Base-by-base conservation (phyloP, 2,797 vertebrate species). In the Poecilia gillii region DNA sequence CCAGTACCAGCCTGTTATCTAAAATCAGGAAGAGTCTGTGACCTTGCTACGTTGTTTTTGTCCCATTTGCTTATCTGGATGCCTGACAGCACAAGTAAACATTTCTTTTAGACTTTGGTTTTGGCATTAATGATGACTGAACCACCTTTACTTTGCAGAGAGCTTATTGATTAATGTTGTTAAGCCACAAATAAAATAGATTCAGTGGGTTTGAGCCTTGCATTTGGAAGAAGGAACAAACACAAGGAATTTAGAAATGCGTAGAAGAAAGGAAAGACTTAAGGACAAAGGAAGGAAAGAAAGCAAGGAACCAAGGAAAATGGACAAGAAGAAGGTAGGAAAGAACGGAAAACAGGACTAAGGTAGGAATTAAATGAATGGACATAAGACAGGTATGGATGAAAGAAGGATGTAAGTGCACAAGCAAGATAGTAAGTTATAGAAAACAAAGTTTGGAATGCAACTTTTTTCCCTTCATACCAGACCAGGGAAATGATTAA, bases 21-120 rank as follows among this genome's bases (percentile, higher is more conserved):
- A 36, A 18, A 66, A 66, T 23, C 62, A 66, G 18, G 33, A 66
- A 33, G 20, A 20, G 33, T 64, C 62, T 64, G 31, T 36, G 62
- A 64, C 62, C 31, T 64, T 64, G 62, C 62, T 64, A 20, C 6
- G 33, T 66, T 66, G 33, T 20, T 36, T 36, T 66, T 18, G 62
- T 66, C 33, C 62, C 33, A 39, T 66, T 66, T 18, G 18, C 33
- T 66, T 39, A 66, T 66, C 33, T 66, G 31, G 20, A 64, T 36
- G 59, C 16, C 59, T 36, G 59, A 8, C 62, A 66, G 62, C 62
- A 66, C 62, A 66, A 20, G 31, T 66, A 66, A 66, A 66, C 33
- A 66, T 66, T 66, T 66, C 31, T 66, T 64, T 66, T 20, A 39
- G 33, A 36, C 13, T 62, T 62, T 16, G 28, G 57, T 62, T 62